Evolutionary conservation across 2,113 vertebrate species (phyloP).

Genomic region (Myiozetetes cayanensis): DNA sequence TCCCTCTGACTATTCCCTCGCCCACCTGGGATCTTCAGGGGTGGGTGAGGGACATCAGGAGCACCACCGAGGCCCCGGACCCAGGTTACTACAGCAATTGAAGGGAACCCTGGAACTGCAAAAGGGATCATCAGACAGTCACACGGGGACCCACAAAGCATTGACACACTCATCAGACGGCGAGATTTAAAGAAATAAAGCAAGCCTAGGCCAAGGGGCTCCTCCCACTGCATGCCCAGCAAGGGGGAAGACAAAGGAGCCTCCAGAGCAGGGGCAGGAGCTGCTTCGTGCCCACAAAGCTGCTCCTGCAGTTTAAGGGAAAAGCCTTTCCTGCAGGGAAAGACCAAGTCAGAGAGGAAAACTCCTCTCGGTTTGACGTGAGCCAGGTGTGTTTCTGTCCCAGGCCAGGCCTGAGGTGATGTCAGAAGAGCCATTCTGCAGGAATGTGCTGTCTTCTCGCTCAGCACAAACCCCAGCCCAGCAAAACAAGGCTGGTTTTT

Average conservation of each 20-base stretch:
- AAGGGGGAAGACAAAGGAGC: neutral
- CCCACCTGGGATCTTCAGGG: slow-evolving; percentile 99
- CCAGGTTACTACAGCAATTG: slow-evolving; percentile 95
- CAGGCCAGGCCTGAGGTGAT: neutral
- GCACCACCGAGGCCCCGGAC: slow-evolving; percentile 99
- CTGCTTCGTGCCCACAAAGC: neutral
- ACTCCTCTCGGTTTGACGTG: neutral
- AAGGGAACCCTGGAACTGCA: slow-evolving; percentile 84
- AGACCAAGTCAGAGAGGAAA: neutral
- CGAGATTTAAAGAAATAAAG: neutral
- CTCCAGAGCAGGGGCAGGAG: neutral
- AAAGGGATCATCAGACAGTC: neutral
- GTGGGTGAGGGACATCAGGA: slow-evolving; percentile 99
- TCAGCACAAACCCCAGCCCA: neutral
- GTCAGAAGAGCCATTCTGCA: neutral
- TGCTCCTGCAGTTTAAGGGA: neutral
- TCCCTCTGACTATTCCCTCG: slow-evolving; percentile 99
- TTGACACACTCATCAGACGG: neutral
- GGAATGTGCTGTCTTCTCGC: neutral
- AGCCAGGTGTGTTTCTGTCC: neutral
- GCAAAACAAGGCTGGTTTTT: neutral
- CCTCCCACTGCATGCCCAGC: neutral
- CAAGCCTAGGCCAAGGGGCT: neutral
- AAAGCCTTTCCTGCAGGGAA: too few relatives aligned
- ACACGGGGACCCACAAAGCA: neutral